Base-by-base conservation (phyloP, 2,113 vertebrate genomes). In the Dissostichus mawsoni region DNA sequence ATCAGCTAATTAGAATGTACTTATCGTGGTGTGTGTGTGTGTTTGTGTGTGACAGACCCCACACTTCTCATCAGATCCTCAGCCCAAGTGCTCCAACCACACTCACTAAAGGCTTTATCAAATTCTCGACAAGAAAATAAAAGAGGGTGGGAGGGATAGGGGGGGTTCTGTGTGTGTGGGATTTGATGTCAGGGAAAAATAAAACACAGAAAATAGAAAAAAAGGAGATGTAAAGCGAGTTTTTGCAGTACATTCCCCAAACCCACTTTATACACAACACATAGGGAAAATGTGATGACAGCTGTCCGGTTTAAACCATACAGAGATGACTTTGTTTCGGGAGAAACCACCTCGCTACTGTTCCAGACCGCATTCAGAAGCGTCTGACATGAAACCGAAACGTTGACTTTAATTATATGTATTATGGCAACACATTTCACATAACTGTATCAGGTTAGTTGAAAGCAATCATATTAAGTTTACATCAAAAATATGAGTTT, bases 1-100 rank as follows among this genome's bases (percentile, higher is more conserved):
- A 96, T 94, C 94, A 94, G 91, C 91, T 94, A 95, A 95, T 94
- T 94, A 95, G 91, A 93, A 92, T 80, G 89, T 90, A 86, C 93
- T 94, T 91, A 89, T 68, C 82, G 77, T 68, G 74, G 66, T 79
- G 72, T 78, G 75, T 71, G 29, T 29, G 80, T 70, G 76, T 76
- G 64, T 81, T 57, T 85, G 69, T 87, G 76, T 83, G 82, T 65
- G 82, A 90, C 88, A 90, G 90, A 89, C 88, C 89, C 85, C 67
- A 87, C 90, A 87, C 84, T 92, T 82, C 80, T 91, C 88, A 93
- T 92, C 91, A 92, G 84, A 93, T 88, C 85, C 86, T 86, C 87
- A 78, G 89, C 86, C 90, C 87, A 91, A 93, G 89, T 90, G 85
- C 86, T 90, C 80, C 71, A 89, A 90, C 90, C 82, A 74, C 86